Base-by-base conservation (phyloP, 2,888 invertebrate species). In the Pollenia amentaria region DNA sequence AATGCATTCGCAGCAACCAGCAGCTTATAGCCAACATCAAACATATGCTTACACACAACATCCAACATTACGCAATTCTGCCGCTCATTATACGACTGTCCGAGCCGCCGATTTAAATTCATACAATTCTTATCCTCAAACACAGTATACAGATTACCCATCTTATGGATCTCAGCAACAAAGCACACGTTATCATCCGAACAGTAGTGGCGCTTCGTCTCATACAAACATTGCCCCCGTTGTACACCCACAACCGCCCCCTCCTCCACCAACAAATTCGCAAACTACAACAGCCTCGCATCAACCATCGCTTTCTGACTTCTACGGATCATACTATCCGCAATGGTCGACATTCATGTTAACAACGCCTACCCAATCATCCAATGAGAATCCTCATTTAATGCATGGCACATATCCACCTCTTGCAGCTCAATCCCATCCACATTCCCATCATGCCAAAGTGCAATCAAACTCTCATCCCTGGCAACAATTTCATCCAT, bases 401-500 rank as follows among this genome's bases (percentile, higher is more conserved):
- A 84, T 87, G 84, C 84, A 87, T 57, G 81, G 60, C 67, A 62
- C 80, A 48, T 84, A 84, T 77, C 46, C 87, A 1, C 76, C 84
- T 18, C 60, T 84, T 48, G 80, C 84, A 81, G 76, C 80, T 77
- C 80, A 83, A 76, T 29, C 87, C 46, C 84, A 87, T n/a, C 21
- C 87, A 73, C 87, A 87, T 87, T 87, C 87, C 77, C 87, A 87
- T 84, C 87, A 87, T 78, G 77, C 87, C 44, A 87, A 87, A 80
- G 72, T 87, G 67, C 84, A 87, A 73, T 57, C 87, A 55, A 87
- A 80, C 48, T 48, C 87, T 48, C 84, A 84, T 73, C 77, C 83
- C 44, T 86, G 86, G 86, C 80, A n/a, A 51, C 87, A 87, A 67
- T 87, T 84, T 87, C 87, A 87, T 78, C 87, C 87, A 87, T 87